These are phyloP conservation scores for Clusia tigrina DNA, from an alignment of 2,888 invertebrate genomes.

Conservation along the genomic window DNA sequence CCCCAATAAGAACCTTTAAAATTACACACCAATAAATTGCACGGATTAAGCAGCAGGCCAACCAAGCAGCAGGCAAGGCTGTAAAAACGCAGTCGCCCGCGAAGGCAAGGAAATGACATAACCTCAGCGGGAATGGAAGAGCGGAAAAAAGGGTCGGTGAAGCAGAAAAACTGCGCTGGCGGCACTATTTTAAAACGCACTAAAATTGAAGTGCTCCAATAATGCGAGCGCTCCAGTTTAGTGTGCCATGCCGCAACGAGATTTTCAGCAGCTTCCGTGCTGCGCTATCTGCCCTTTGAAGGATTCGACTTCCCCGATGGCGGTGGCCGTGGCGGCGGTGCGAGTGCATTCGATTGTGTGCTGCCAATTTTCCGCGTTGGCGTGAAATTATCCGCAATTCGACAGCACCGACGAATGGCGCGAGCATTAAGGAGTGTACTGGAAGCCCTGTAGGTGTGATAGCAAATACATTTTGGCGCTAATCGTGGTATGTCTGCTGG, in stretches of 20 bases:
- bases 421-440: too few species aligned
- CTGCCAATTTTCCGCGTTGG: neutral
- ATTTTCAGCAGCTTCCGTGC: neutral
- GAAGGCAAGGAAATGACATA: neutral
- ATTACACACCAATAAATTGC: slow-evolving; percentile 3
- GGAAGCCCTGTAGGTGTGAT: too few species aligned
- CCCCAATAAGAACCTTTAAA: neutral
- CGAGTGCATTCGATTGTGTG: neutral
- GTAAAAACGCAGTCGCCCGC: neutral
- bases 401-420: too few species aligned
- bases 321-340: too few species aligned
- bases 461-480: too few species aligned
- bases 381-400: slow-evolving; percentile 4
- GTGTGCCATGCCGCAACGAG: too few species aligned
- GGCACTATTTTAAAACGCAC: neutral
- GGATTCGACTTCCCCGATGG: neutral
- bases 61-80: neutral
- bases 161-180: neutral
- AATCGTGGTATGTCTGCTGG: too few species aligned
- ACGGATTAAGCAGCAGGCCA: neutral
- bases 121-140: too few species aligned
- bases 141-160: neutral
- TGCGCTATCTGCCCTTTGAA: neutral
- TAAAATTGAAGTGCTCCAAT: neutral
- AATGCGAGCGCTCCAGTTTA: too few species aligned